phyloP scores from a whole-genome alignment of 2,797 vertebrate species.

The Takifugu ocellatus region DNA sequence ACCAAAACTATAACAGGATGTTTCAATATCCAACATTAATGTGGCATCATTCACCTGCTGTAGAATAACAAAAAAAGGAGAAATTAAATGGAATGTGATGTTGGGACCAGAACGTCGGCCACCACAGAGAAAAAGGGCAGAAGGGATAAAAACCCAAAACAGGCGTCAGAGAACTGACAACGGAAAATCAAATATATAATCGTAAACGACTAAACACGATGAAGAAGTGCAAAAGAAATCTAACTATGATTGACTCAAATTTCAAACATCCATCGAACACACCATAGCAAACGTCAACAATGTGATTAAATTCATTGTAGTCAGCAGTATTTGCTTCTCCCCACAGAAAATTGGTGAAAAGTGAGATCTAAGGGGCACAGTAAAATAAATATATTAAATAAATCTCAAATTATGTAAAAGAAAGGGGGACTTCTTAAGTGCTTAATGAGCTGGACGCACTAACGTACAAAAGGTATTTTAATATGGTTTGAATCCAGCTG shows the following conservation, averaged over 20 bases:
- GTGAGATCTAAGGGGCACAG: constrained; percentile 10
- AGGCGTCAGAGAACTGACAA: constrained; percentile 21
- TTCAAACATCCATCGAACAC: constrained; percentile 22
- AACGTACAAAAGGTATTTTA: constrained; percentile 35
- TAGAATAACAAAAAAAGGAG: constrained; percentile 15
- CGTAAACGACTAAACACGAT: constrained; percentile 8
- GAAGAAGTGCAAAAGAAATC: constrained; percentile 10
- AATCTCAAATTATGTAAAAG: not conserved
- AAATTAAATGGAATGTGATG: not conserved
- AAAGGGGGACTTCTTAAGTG: not conserved
- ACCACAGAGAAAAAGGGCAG: constrained; percentile 16
- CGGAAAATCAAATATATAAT: constrained; percentile 9
- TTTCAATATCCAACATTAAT: not conserved
- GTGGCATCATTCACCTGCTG: constrained; percentile 23
- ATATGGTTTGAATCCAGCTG: constrained; percentile 12
- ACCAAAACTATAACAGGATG: not conserved
- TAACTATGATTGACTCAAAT: constrained; percentile 22
- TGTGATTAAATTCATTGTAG: constrained; percentile 42
- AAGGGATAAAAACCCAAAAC: constrained; percentile 15
- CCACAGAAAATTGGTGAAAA: not conserved
- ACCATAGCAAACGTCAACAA: constrained; percentile 19
- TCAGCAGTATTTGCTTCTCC: constrained; percentile 28
- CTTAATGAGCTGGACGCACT: constrained; percentile 15
- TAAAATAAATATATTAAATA: not conserved
- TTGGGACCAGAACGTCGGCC: not conserved